phyloP scores from a whole-genome alignment of 1,140 invertebrate genomes.

The Mya arenaria region DNA sequence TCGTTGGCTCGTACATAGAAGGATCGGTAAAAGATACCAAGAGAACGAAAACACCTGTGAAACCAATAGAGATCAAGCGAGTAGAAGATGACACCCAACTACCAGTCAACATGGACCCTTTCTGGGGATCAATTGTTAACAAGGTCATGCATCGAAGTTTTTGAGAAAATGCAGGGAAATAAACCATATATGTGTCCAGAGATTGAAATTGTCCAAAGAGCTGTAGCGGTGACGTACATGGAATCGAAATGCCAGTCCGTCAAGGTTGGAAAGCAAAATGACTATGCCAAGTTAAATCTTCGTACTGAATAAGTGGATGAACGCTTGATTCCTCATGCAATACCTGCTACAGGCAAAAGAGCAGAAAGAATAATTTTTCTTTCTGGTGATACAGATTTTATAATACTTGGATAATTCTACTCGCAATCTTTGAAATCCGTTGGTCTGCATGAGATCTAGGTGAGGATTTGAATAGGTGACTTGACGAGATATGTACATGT shows the following conservation, averaged over 20 bases:
- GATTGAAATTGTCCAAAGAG: not conserved
- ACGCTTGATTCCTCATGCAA: constrained; percentile 10
- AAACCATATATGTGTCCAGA: too few species aligned
- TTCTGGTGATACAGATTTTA: constrained; percentile 1
- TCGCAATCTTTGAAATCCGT: not conserved
- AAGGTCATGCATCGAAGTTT: not conserved
- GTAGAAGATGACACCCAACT: constrained; percentile 3
- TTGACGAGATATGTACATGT: not conserved
- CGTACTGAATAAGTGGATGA: not conserved
- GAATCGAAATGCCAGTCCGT: not conserved
- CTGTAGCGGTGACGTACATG: too few species aligned
- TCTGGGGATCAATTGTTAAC: not conserved
- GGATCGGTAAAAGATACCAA: constrained; percentile 10
- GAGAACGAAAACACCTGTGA: not conserved
- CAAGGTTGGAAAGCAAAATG: not conserved
- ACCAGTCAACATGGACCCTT: constrained; percentile 16
- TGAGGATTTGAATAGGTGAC: not conserved
- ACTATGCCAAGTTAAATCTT: not conserved
- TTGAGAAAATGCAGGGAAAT: too few species aligned
- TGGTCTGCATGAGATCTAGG: not conserved
- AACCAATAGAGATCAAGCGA: constrained; percentile 4
- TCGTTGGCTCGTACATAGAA: constrained; percentile 13
- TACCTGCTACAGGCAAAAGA: not conserved
- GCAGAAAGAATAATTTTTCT: not conserved
- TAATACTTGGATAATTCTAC: not conserved